Evolutionary conservation across 2,888 invertebrate species (phyloP).

Genomic region (Ophioninae sp.): DNA sequence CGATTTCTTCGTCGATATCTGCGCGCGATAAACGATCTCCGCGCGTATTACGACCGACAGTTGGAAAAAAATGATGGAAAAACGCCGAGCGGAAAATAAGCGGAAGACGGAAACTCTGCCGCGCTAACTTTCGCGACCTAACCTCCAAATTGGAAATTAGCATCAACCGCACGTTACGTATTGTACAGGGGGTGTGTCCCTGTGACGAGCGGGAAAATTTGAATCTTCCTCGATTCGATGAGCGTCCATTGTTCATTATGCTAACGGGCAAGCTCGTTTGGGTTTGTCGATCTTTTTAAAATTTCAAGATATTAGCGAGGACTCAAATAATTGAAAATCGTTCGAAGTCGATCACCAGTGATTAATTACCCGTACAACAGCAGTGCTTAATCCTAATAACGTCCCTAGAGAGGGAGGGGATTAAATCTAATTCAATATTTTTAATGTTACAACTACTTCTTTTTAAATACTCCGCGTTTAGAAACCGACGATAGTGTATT

Average conservation of each 20-base stretch:
- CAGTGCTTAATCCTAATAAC: too few relatives aligned
- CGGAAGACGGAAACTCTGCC: conserved; percentile 22
- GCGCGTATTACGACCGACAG: neutral
- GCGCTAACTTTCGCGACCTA: conserved; percentile 41
- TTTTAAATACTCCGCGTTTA: too few relatives aligned
- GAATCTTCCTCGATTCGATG: neutral
- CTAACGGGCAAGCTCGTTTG: neutral
- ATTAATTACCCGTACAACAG: too few relatives aligned
- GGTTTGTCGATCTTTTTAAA: neutral
- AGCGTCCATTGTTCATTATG: neutral
- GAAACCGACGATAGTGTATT: too few relatives aligned
- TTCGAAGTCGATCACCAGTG: too few relatives aligned
- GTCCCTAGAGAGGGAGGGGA: too few relatives aligned
- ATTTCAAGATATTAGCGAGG: neutral
- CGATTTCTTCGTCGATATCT: neutral
- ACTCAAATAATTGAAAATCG: too few relatives aligned
- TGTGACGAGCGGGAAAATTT: conserved; percentile 49
- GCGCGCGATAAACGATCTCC: neutral
- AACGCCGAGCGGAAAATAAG: conserved; percentile 20
- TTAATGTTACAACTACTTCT: too few relatives aligned
- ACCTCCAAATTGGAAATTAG: conserved; percentile 44
- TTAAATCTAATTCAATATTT: too few relatives aligned
- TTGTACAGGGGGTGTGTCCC: conserved; percentile 5
- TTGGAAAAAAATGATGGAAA: conserved; percentile 11
- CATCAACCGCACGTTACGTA: neutral